Evolutionary conservation across 2,888 invertebrate species (phyloP).

Genomic region (Mayetiola destructor): DNA sequence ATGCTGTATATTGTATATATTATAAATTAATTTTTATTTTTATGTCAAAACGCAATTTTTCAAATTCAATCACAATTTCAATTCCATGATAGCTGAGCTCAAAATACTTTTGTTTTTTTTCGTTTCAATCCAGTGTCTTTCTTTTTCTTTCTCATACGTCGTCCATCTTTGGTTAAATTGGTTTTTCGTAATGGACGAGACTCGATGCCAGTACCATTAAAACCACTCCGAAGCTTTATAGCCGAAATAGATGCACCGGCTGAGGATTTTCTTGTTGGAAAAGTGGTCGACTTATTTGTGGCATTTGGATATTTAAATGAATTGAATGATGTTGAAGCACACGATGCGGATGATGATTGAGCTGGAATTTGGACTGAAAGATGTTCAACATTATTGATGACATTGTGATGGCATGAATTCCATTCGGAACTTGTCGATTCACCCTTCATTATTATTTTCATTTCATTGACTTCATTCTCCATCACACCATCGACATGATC

Average conservation of each 20-base stretch:
- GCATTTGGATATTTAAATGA: not conserved
- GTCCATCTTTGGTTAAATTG: constrained; percentile 4
- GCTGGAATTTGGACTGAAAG: not conserved
- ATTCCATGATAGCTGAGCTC: not conserved
- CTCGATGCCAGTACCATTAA: not conserved
- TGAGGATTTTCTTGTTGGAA: not conserved
- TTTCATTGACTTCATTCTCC: no score
- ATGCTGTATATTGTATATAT: not conserved
- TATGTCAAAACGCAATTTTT: not conserved
- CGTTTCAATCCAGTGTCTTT: constrained; percentile 8
- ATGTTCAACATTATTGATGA: no score
- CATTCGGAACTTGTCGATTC: no score
- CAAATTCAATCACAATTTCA: no score
- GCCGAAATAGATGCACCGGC: not conserved
- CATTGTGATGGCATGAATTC: no score
- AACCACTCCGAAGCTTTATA: not conserved
- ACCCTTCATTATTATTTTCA: no score
- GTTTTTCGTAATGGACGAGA: not conserved
- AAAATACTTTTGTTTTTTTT: constrained; percentile 14
- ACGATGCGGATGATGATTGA: not conserved
- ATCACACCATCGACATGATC: no score
- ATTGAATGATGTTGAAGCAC: not conserved
- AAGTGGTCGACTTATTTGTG: constrained; percentile 7
- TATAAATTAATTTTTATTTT: not conserved
- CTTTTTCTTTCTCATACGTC: constrained; percentile 11